Conservation (phyloP, 2,113 vertebrate species). For the Anarrhichthys ocellatus region DNA sequence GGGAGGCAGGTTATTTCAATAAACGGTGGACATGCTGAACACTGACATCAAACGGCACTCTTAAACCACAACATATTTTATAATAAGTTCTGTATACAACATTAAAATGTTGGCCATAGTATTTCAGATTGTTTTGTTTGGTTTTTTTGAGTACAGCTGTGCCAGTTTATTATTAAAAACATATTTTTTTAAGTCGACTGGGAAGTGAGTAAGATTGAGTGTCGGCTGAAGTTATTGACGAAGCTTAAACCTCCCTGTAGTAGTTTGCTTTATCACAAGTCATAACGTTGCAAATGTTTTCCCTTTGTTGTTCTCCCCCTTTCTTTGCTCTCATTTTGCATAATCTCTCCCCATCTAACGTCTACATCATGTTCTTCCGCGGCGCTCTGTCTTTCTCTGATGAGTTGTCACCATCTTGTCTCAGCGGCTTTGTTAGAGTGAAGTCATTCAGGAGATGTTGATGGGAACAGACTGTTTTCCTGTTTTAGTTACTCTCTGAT, state of each 20-base stretch:
- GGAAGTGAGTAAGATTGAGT: constrained; percentile 14
- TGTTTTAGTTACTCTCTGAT: constrained; percentile 78
- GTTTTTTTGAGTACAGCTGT: not conserved
- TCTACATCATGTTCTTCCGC: constrained; percentile 40
- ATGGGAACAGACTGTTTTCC: constrained; percentile 72
- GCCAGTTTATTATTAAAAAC: constrained; percentile 1
- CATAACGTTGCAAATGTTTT: constrained; percentile 36
- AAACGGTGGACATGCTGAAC: not conserved
- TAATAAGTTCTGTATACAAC: not conserved
- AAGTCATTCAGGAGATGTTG: constrained; percentile 67
- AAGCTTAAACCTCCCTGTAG: constrained; percentile 5
- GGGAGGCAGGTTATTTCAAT: not conserved
- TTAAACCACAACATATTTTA: not conserved
- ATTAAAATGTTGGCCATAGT: not conserved
- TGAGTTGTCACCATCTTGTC: constrained; percentile 73
- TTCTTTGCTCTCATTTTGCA: constrained; percentile 43
- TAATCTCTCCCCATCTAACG: constrained; percentile 50
- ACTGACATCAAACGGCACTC: not conserved
- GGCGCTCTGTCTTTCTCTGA: constrained; percentile 48
- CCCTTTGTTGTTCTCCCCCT: constrained; percentile 22
- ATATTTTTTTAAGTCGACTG: not conserved
- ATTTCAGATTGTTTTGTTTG: not conserved
- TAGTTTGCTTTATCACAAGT: constrained; percentile 40
- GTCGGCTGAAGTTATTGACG: constrained; percentile 20
- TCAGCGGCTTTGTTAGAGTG: constrained; percentile 59